Percentiles rank a stretch among this genome's conserved stretches.
phyloP scores from a whole-genome alignment of 2,888 invertebrate species.

The Hydrotaea diabolus region DNA sequence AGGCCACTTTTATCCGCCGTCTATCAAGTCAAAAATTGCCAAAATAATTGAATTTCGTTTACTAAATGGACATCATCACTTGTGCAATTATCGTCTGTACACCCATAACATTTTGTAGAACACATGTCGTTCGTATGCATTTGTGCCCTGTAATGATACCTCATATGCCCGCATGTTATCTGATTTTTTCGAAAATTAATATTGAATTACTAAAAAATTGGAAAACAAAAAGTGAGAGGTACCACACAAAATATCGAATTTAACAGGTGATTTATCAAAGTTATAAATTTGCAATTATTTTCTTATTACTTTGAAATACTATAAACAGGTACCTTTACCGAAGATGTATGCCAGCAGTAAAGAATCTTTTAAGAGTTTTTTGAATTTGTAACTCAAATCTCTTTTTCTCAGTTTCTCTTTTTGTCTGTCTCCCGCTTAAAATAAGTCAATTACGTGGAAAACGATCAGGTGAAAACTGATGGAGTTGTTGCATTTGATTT shows the following conservation, averaged over 20 bases:
- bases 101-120: background rate
- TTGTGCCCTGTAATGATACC: too few relatives aligned
- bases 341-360: too few relatives aligned
- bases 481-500: too few relatives aligned
- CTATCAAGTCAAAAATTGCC: background rate
- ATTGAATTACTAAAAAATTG: background rate
- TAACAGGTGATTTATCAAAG: slow-evolving; percentile 16
- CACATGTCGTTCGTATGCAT: background rate
- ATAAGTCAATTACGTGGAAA: too few relatives aligned
- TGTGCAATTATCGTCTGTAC: background rate
- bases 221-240: background rate
- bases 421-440: too few relatives aligned
- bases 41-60: slow-evolving; percentile 6
- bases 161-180: too few relatives aligned
- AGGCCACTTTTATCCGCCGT: background rate
- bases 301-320: too few relatives aligned
- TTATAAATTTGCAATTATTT: background rate
- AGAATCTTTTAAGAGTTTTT: too few relatives aligned
- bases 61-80: background rate
- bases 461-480: too few relatives aligned
- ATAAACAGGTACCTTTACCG: too few relatives aligned
- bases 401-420: too few relatives aligned
- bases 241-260: background rate
- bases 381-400: too few relatives aligned
- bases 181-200: slow-evolving; percentile 1